These are phyloP conservation scores for Eulithis prunata DNA, from an alignment of 2,888 invertebrate species.

Conservation along the genomic window DNA sequence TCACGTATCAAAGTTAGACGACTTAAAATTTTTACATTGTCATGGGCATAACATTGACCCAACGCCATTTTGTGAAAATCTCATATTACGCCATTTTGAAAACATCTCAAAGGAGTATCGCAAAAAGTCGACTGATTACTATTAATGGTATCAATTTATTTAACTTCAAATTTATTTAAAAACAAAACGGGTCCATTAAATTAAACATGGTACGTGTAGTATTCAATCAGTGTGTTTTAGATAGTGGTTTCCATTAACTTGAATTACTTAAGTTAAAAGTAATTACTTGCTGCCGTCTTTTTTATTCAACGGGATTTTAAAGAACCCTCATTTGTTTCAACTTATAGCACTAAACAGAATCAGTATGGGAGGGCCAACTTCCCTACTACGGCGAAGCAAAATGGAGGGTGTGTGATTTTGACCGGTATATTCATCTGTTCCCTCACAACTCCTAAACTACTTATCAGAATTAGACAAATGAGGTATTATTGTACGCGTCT, in stretches of 20 bases:
- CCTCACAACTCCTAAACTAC: no score
- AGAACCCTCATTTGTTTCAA: slow-evolving; percentile 7
- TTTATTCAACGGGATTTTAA: neutral
- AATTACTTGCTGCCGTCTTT: slow-evolving; percentile 10
- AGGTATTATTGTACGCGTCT: no score
- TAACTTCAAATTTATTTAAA: neutral
- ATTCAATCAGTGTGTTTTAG: slow-evolving; percentile 11
- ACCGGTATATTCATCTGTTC: no score
- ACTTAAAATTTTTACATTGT: no score
- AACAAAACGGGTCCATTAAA: neutral
- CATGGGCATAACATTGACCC: neutral
- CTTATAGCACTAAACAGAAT: neutral
- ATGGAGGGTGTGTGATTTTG: no score
- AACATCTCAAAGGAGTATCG: neutral
- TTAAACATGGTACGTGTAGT: slow-evolving; percentile 4
- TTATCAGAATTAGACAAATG: no score
- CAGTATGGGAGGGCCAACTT: slow-evolving; percentile 1
- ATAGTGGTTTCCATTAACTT: slow-evolving; percentile 3
- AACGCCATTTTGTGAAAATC: neutral
- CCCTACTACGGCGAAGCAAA: no score
- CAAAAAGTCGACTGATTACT: neutral
- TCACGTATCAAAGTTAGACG: no score
- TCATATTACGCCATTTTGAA: neutral
- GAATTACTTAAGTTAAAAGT: slow-evolving; percentile 12
- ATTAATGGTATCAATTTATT: neutral